A percentile compares a stretch with the other conserved stretches of the same genome.
Evolutionary conservation across 2,888 invertebrate genomes (phyloP).

Genomic region (Gandaritis pyraliata): DNA sequence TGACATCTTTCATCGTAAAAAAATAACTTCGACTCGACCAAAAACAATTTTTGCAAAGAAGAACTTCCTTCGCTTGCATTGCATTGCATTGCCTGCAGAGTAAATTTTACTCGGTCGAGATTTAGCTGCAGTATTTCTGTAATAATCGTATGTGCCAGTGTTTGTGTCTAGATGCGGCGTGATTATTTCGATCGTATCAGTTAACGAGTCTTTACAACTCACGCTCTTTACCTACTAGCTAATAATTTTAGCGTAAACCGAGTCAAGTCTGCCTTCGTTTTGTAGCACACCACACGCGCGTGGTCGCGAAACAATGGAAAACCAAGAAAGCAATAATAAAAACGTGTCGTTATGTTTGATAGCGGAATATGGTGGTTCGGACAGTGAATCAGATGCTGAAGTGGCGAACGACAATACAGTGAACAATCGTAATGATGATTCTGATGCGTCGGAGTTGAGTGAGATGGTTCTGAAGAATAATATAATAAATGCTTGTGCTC

Average conservation of each 20-base stretch:
- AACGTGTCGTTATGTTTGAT: conserved; percentile 78
- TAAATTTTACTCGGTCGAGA: conserved; percentile 11
- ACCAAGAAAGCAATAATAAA: conserved; percentile 76
- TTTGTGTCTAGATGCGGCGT: conserved; percentile 23
- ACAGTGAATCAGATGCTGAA: conserved; percentile 75
- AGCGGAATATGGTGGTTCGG: conserved; percentile 75
- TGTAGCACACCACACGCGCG: conserved; percentile 42
- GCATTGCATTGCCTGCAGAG: conserved; percentile 8
- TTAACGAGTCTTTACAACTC: conserved; percentile 21
- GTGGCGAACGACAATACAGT: conserved; percentile 38
- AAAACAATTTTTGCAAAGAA: conserved; percentile 22
- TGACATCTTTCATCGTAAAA: neutral
- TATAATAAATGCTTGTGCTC: conserved; percentile 80
- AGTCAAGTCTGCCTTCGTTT: conserved; percentile 17
- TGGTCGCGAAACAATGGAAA: conserved; percentile 70
- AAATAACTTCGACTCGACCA: conserved; percentile 7
- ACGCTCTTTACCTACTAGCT: conserved; percentile 16
- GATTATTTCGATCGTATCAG: conserved; percentile 17
- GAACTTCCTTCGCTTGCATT: conserved; percentile 11
- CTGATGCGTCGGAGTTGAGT: conserved; percentile 71
- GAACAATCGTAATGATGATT: conserved; percentile 66
- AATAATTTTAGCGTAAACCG: conserved; percentile 31
- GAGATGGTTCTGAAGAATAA: conserved; percentile 82
- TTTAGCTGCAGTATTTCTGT: conserved; percentile 14
- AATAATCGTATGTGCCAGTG: conserved; percentile 7